Conservation (phyloP, 2,797 vertebrate species). For the Sitta carolinensis region DNA sequence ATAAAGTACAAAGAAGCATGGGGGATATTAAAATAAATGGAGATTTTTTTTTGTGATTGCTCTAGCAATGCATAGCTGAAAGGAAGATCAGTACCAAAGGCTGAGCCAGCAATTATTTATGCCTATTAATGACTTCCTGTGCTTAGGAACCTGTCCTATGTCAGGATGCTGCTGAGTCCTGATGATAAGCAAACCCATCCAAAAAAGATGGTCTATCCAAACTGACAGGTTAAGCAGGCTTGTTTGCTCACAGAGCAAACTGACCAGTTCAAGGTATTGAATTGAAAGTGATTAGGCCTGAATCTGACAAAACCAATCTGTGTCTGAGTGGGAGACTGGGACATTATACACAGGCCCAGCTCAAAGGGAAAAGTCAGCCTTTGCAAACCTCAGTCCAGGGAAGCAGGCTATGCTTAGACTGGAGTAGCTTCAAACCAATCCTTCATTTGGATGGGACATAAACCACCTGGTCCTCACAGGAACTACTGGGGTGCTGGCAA, state of each 20-base stretch:
- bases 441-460: not conserved
- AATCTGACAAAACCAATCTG: not conserved
- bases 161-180: not conserved
- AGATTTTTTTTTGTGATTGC: not conserved
- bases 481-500: not conserved
- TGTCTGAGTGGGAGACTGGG: not conserved
- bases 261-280: not conserved
- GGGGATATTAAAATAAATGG: not conserved
- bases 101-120: not conserved
- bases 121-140: not conserved
- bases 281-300: not conserved
- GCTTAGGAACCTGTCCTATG: not conserved
- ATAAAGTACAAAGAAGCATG: not conserved
- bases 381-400: not conserved
- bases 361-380: not conserved
- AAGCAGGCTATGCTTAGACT: not conserved
- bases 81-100: not conserved
- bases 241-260: not conserved
- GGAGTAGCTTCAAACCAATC: not conserved
- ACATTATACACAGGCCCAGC: not conserved
- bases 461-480: not conserved
- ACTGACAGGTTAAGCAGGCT: not conserved
- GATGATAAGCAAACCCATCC: not conserved
- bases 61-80: not conserved
- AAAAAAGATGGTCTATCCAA: not conserved